Base-by-base conservation (phyloP, 2,113 vertebrate genomes). In the Oplegnathus fasciatus region DNA sequence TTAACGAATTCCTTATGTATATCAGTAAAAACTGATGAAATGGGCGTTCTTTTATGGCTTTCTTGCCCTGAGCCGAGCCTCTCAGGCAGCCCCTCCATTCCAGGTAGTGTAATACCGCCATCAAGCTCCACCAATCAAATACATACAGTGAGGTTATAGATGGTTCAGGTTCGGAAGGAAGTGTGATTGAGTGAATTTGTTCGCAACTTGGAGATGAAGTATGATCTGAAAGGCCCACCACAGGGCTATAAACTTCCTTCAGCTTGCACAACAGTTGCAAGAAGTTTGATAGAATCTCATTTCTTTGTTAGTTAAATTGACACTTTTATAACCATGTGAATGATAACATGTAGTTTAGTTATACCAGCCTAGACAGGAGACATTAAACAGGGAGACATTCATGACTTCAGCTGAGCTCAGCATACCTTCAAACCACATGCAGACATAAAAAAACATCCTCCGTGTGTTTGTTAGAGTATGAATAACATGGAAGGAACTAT, bases 391-490 rank as follows among this genome's bases (percentile, higher is more conserved):
- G 24, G 28, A 58, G 22, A 30, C 40, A 22, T 42, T 62, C 14
- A 22, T 28, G 55, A 64, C 57, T 50, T 9, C n/a, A 44, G 75
- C 75, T 67, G 48, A 44, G 75, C 50, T 78, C 65, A 60, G 52
- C 76, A 24, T 28, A 17, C 17, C 14, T 32, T 74, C 7, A 5
- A 14, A 57, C 34, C 17, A 28, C 13, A 18, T 32, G 40, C 3
- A 32, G 42, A 30, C 42, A 40, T 18, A 50, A 26, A 75, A n/a
- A 37, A 61, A 40, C 14, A 0, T 61, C 30, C 26, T 78, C 26
- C 52, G 3, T 10, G 24, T 40, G 24, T 70, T n/a, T 18, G 22
- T 22, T 6, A 61, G 20, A 6, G 37, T 42, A 18, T 50, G 40
- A 74, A 74, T 61, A 60, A 64, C 22, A 18, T 2, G 2, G 6